These are phyloP conservation scores for Rhabdornis inornatus DNA, from an alignment of 2,113 vertebrate genomes.

Conservation along the genomic window DNA sequence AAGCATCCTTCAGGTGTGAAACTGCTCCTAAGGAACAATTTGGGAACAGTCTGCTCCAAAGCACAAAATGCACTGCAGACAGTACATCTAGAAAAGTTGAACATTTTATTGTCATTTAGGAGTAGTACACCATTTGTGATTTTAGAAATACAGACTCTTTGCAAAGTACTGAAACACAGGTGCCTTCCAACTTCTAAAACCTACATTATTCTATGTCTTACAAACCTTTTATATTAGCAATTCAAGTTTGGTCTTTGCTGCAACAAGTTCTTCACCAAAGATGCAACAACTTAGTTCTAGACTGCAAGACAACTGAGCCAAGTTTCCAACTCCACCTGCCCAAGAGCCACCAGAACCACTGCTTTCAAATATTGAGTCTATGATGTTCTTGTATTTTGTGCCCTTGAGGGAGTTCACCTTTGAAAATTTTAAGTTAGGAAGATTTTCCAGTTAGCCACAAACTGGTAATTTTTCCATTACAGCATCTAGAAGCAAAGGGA, in stretches of 20 bases:
- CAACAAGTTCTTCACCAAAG: neutral
- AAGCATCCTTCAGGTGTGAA: rapidly evolving
- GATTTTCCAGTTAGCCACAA: slow-evolving; percentile 4
- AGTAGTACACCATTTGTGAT: slow-evolving; percentile 52
- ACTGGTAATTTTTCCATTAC: slow-evolving; percentile 26
- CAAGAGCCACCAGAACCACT: slow-evolving; percentile 4
- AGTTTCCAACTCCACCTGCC: neutral
- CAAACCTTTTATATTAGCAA: neutral
- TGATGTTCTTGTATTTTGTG: neutral
- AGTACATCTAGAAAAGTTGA: slow-evolving; percentile 59
- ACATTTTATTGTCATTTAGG: slow-evolving; percentile 70
- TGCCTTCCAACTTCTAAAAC: neutral
- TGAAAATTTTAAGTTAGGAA: slow-evolving; percentile 16
- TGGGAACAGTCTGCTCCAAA: neutral
- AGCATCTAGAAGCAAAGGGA: slow-evolving; percentile 53
- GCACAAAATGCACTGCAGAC: neutral
- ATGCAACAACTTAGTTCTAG: neutral
- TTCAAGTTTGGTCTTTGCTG: slow-evolving; percentile 1
- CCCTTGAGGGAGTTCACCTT: neutral
- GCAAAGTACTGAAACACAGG: slow-evolving; percentile 32
- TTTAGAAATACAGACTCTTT: slow-evolving; percentile 47
- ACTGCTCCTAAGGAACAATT: rapidly evolving
- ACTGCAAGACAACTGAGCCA: neutral
- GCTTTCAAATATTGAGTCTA: neutral
- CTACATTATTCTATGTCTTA: neutral